phyloP scores from a whole-genome alignment of 1,140 invertebrate species.

The Neocloeon triangulifer region DNA sequence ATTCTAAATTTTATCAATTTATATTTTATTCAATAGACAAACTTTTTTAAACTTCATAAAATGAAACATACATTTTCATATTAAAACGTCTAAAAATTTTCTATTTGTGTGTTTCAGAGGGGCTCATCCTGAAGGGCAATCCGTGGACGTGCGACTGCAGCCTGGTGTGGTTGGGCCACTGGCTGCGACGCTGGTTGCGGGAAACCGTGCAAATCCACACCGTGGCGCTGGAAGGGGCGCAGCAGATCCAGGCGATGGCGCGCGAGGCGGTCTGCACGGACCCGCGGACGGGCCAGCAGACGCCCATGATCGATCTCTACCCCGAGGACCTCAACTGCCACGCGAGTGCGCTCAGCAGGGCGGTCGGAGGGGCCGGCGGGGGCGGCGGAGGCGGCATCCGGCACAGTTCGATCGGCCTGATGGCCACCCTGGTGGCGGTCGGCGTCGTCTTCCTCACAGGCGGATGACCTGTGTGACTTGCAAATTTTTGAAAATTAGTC shows the following conservation, averaged over 20 bases:
- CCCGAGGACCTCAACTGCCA: slow-evolving; percentile 51
- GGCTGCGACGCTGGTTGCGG: slow-evolving; percentile 61
- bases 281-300: slow-evolving; percentile 24
- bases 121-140: slow-evolving; percentile 58
- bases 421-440: too few relatives aligned
- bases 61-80: too few relatives aligned
- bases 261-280: slow-evolving; percentile 38
- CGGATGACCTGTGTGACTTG: too few relatives aligned
- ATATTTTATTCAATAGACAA: too few relatives aligned
- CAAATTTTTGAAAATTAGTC: too few relatives aligned
- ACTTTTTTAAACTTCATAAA: too few relatives aligned
- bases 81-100: too few relatives aligned
- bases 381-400: too few relatives aligned
- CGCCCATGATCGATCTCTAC: slow-evolving; percentile 43
- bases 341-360: slow-evolving; percentile 38
- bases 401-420: too few relatives aligned
- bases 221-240: slow-evolving; percentile 26
- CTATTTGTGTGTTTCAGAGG: slow-evolving; percentile 38
- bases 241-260: slow-evolving; percentile 20
- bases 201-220: slow-evolving; percentile 51
- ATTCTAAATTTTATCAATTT: too few relatives aligned
- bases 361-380: background rate
- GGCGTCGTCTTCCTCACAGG: too few relatives aligned
- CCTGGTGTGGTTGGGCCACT: slow-evolving; percentile 67
- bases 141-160: slow-evolving; percentile 70